phyloP scores from a whole-genome alignment of 2,113 vertebrate species.

The Coregonus clupeaformis region DNA sequence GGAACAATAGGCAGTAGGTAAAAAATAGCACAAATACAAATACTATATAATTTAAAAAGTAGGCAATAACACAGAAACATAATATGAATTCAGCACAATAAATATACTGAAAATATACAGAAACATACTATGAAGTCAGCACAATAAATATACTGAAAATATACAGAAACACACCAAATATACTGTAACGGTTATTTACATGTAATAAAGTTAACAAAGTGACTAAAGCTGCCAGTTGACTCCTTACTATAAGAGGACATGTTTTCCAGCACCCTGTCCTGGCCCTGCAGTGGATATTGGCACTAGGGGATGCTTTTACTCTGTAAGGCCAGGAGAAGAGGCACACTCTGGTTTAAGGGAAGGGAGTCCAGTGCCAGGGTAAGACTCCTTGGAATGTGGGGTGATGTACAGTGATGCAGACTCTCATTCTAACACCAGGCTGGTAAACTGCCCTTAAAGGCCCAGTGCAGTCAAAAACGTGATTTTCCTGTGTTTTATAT shows the following conservation, averaged over 20 bases:
- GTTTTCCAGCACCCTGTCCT: conserved; percentile 3
- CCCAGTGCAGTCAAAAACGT: no score
- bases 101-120: no score
- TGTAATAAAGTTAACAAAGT: no score
- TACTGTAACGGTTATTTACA: no score
- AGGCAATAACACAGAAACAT: no score
- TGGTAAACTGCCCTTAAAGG: background rate
- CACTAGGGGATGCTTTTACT: conserved; percentile 32
- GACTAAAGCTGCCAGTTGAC: background rate
- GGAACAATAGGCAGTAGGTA: no score
- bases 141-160: no score
- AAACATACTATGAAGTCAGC: no score
- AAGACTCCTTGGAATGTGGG: conserved; percentile 34
- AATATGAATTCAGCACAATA: no score
- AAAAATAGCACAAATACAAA: no score
- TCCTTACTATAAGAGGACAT: conserved; percentile 31
- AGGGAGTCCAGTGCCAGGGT: conserved; percentile 24
- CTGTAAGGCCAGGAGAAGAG: conserved; percentile 27
- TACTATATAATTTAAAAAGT: no score
- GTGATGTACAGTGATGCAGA: background rate
- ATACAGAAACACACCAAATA: no score
- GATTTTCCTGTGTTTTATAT: background rate
- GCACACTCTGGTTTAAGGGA: conserved; percentile 25
- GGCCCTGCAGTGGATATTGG: conserved; percentile 21
- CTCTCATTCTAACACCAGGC: background rate